phyloP scores from a whole-genome alignment of 2,888 invertebrate species.

The Thumatha senex region DNA sequence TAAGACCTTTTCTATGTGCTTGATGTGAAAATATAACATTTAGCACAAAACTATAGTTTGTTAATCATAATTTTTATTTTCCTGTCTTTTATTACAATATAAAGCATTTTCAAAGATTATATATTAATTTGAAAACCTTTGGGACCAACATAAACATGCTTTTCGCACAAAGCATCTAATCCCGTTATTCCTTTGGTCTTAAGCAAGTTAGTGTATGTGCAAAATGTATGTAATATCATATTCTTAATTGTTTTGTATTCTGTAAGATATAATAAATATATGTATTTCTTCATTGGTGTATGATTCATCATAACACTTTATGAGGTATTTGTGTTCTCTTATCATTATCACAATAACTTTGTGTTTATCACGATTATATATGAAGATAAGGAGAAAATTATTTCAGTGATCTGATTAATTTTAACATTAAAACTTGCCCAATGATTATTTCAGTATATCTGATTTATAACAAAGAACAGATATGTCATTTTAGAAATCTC shows the following conservation, averaged over 20 bases:
- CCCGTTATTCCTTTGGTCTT: constrained; percentile 28
- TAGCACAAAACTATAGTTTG: constrained; percentile 30
- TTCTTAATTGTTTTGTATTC: constrained; percentile 57
- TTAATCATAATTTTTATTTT: constrained; percentile 31
- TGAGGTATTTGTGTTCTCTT: constrained; percentile 13
- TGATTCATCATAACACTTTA: constrained; percentile 16
- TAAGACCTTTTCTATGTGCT: constrained; percentile 4
- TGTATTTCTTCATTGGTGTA: constrained; percentile 41
- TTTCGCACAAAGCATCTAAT: constrained; percentile 25
- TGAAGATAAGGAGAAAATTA: constrained; percentile 24
- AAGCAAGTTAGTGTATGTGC: constrained; percentile 34
- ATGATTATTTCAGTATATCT: neutral
- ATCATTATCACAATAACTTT: constrained; percentile 24
- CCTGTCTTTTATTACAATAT: neutral
- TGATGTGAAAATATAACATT: constrained; percentile 12
- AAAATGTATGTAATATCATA: constrained; percentile 48
- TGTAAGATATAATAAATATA: constrained; percentile 43
- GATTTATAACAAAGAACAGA: neutral
- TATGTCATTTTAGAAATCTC: too few species aligned
- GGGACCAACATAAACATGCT: constrained; percentile 38
- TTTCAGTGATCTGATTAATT: constrained; percentile 7
- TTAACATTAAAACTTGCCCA: neutral
- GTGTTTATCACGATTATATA: constrained; percentile 28
- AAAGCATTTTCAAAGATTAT: constrained; percentile 39
- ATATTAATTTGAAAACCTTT: constrained; percentile 24